phyloP scores from a whole-genome alignment of 2,113 vertebrate species.

The Chaetura pelagica region DNA sequence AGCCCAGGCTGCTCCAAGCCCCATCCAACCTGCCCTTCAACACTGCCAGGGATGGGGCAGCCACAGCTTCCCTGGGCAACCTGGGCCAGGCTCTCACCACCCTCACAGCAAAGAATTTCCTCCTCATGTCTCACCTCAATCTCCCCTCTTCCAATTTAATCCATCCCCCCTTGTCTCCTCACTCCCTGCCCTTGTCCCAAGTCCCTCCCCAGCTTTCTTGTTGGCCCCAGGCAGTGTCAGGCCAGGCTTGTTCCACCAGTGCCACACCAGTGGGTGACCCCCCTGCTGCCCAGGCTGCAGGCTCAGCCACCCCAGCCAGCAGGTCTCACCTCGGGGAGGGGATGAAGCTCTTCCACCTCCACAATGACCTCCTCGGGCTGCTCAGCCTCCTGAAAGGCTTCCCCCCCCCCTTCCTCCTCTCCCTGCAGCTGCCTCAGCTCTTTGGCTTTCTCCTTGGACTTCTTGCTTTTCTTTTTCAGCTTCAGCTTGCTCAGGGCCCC shows the following conservation, averaged over 20 bases:
- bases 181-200: too few species aligned
- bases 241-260: background rate
- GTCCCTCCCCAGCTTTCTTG: too few species aligned
- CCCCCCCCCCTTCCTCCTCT: conserved; percentile 31
- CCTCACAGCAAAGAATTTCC: too few species aligned
- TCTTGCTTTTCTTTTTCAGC: conserved; percentile 85
- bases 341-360: conserved; percentile 88
- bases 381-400: conserved; percentile 57
- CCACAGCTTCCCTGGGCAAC: too few species aligned
- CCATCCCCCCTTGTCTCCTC: too few species aligned
- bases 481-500: conserved; percentile 77
- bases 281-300: background rate
- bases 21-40: too few species aligned
- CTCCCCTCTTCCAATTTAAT: too few species aligned
- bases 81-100: too few species aligned
- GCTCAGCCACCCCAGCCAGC: background rate
- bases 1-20: too few species aligned
- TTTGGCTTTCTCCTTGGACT: conserved; percentile 75
- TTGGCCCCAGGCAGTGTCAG: background rate
- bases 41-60: too few species aligned
- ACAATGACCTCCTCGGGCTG: conserved; percentile 86
- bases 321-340: conserved; percentile 84
- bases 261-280: background rate
- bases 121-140: too few species aligned
- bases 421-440: conserved; percentile 31